Evolutionary conservation across 2,797 vertebrate genomes (phyloP), one percentile per base, ranked within the genome.

Genomic region (Anguilla megastoma): DNA sequence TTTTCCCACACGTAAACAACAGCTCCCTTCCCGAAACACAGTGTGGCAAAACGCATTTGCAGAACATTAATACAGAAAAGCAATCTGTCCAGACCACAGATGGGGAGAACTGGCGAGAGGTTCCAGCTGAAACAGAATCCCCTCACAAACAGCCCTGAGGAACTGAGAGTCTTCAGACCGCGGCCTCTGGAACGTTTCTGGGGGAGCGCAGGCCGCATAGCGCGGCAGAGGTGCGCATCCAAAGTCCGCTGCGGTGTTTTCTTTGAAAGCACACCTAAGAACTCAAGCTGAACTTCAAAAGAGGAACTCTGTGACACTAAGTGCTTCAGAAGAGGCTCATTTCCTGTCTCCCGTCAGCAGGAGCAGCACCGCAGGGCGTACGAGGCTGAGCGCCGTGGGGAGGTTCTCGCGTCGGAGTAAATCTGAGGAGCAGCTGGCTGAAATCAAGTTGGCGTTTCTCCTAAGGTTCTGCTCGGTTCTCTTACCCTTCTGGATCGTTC

Each of bases 401-500:
- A 41, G 33, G 71, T 24, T 74, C 16, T 18, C 2, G 36, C 0
- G 16, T 45, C 27, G 30, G 71, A 33, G 71, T 74, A 12, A 74
- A 74, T 33, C 71, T 74, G 12, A 74, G 71, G 52, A 54, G 50
- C 10, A 14, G n/a, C 33, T 56, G 84, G 2, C 18, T 14, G 12
- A 45, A 79, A 60, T 56, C 33, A n/a, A 6, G 24, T 0, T 10
- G 3, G 8, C 66, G 10, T 30, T 18, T n/a, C 21, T 63, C 66
- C 27, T 12, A 2, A n/a, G 27, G n/a, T 71, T 33, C 33, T 18
- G 74, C 36, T 36, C 36, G 16, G 2, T 24, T 27, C 24, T 5
- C 18, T 66, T 94, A 99, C 98, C 97, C 98, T 99, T 96, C 96
- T 98, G 69, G 98, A 97, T 95, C 98, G 95, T 95, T 99, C 98